Base-by-base conservation (phyloP, 2,797 vertebrate genomes). In the Diceros bicornis region DNA sequence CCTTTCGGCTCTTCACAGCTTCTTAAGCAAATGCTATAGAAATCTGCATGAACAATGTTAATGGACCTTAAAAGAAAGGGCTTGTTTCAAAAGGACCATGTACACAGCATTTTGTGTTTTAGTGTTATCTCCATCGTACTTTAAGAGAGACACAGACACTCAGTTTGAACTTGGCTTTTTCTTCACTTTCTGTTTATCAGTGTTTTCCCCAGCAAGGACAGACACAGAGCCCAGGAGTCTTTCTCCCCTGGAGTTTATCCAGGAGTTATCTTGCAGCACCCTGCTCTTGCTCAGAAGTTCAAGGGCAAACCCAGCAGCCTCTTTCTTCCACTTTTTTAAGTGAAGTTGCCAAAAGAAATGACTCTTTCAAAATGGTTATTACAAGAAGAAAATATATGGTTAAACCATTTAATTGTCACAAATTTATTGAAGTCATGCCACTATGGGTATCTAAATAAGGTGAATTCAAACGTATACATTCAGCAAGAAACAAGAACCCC, bases 291-390 rank as follows among this genome's bases (percentile, higher is more conserved):
- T 97, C 92, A 94, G 91, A 86, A 98, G 90, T 96, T 97, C 96
- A 98, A 98, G 97, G 96, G 97, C 97, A 98, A 94, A 87, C 62
- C 47, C 41, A 98, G 95, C 74, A 97, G 16, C 3, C 88, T 97
- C 97, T 96, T 97, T 91, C 87, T 83, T 97, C 94, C 72, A 57
- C 25, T 50, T 97, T 85, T 71, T 96, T 90, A 93, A 84, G 74
- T 85, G 92, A 92, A 97, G 62, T 50, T 97, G 95, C 95, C 89
- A 88, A 92, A 98, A 96, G 96, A 98, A 98, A 97, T 94, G 77
- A 94, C 66, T 92, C 75, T 97, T 98, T 96, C 27, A n/a, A 88
- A 87, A 37, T 23, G 9, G 21, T 71, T 72, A 94, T 52, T 57
- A 47, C 21, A 52, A 21, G 47, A 87, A 91, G 57, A 82, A 89